Conservation (phyloP, 2,797 vertebrate species). For the Typhlichthys subterraneus region DNA sequence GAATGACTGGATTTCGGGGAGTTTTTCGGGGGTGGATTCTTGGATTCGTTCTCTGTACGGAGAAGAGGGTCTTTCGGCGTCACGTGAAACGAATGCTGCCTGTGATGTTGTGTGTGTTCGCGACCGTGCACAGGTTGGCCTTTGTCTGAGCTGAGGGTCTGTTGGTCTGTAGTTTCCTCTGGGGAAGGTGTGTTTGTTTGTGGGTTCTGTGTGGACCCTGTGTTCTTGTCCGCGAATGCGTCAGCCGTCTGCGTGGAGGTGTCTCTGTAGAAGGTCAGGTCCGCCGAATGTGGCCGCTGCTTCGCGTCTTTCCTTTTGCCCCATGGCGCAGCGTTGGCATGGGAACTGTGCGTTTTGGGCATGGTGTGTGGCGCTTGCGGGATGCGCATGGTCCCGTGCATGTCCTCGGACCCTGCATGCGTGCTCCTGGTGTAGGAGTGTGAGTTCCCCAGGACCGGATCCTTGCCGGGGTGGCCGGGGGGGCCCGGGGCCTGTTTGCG, state of each 20-base stretch:
- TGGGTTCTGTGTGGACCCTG: constrained; percentile 18
- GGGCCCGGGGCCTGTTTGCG: constrained; percentile 43
- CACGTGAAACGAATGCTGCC: constrained; percentile 20
- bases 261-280: constrained; percentile 61
- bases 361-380: constrained; percentile 68
- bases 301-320: constrained; percentile 45
- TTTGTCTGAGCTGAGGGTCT: background rate
- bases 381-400: constrained; percentile 42
- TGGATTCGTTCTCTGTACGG: constrained; percentile 33
- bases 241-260: constrained; percentile 64
- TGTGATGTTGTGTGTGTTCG: constrained; percentile 28
- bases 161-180: constrained; percentile 16
- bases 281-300: constrained; percentile 59
- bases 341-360: constrained; percentile 67
- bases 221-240: constrained; percentile 32
- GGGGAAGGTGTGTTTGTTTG: constrained; percentile 26
- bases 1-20: constrained; percentile 29
- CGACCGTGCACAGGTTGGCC: constrained; percentile 6
- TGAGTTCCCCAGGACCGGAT: constrained; percentile 36
- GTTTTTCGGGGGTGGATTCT: constrained; percentile 50
- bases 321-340: constrained; percentile 41
- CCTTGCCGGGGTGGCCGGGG: constrained; percentile 53
- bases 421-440: constrained; percentile 44
- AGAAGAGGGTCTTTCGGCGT: constrained; percentile 27
- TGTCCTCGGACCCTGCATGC: constrained; percentile 28